Evolutionary conservation across 2,113 vertebrate species (phyloP).

Genomic region (Herpailurus yagouaroundi): DNA sequence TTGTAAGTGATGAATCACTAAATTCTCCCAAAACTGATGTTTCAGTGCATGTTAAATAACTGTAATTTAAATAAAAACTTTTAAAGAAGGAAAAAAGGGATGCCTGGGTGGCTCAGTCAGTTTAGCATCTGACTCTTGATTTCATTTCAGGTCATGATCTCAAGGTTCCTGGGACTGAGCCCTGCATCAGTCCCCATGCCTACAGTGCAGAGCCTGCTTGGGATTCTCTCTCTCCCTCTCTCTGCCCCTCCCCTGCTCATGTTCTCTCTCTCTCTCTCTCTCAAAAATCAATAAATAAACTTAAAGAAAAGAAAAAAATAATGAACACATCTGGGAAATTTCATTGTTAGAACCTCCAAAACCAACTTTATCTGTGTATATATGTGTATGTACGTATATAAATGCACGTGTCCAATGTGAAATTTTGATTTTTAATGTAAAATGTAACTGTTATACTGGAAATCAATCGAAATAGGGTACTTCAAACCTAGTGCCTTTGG

Average conservation of each 20-base stretch:
- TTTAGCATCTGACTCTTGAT: too few species aligned
- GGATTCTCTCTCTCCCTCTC: too few species aligned
- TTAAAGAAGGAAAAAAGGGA: too few species aligned
- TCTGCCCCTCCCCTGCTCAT: too few species aligned
- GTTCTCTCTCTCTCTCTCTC: too few species aligned
- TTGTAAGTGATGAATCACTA: neutral
- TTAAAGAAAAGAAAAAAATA: neutral
- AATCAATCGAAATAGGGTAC: neutral
- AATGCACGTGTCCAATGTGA: neutral
- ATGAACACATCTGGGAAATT: neutral
- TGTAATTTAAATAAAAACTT: neutral
- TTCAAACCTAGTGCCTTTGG: neutral
- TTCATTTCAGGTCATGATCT: too few species aligned
- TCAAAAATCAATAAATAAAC: too few species aligned
- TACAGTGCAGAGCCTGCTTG: too few species aligned
- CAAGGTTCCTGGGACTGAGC: too few species aligned
- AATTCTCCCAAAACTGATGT: neutral
- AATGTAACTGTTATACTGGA: neutral
- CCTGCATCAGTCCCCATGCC: too few species aligned
- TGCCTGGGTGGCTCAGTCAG: too few species aligned
- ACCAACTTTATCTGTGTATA: neutral
- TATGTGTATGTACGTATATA: neutral
- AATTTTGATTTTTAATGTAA: slow-evolving; percentile 3
- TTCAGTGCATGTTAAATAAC: neutral
- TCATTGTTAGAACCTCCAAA: neutral